Evolutionary conservation across 2,888 invertebrate genomes (phyloP).

Genomic region (Glaucopsyche alexis): DNA sequence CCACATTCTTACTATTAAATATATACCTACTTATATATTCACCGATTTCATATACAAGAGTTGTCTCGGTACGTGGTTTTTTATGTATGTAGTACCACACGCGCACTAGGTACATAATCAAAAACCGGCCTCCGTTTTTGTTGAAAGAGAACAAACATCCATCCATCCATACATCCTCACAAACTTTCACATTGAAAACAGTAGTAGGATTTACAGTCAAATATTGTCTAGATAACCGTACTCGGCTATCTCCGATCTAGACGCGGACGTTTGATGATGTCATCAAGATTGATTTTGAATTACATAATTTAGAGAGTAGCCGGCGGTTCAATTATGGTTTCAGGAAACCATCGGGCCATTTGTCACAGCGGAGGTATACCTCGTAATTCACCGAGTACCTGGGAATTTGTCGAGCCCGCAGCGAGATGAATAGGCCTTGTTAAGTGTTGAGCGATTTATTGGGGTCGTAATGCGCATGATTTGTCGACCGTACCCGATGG

Average conservation of each 20-base stretch:
- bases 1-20: too few species aligned
- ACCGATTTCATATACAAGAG: too few species aligned
- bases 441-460: conserved; percentile 60
- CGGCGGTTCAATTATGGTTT: conserved; percentile 28
- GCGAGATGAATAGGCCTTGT: conserved; percentile 57
- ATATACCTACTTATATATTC: too few species aligned
- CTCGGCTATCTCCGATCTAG: conserved; percentile 11
- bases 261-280: conserved; percentile 19
- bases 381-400: conserved; percentile 46
- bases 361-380: conserved; percentile 34
- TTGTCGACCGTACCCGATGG: conserved; percentile 38
- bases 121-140: too few species aligned
- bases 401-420: conserved; percentile 63
- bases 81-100: too few species aligned
- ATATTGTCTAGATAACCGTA: neutral
- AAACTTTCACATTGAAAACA: too few species aligned
- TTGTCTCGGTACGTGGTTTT: too few species aligned
- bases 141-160: too few species aligned
- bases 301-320: conserved; percentile 27
- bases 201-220: neutral
- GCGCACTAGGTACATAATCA: too few species aligned
- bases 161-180: too few species aligned
- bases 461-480: conserved; percentile 52
- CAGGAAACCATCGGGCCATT: conserved; percentile 31
- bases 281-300: conserved; percentile 23